Evolutionary conservation across 1,140 invertebrate genomes (phyloP), one percentile per base, ranked within the genome.

Genomic region (Anastatus disparis): DNA sequence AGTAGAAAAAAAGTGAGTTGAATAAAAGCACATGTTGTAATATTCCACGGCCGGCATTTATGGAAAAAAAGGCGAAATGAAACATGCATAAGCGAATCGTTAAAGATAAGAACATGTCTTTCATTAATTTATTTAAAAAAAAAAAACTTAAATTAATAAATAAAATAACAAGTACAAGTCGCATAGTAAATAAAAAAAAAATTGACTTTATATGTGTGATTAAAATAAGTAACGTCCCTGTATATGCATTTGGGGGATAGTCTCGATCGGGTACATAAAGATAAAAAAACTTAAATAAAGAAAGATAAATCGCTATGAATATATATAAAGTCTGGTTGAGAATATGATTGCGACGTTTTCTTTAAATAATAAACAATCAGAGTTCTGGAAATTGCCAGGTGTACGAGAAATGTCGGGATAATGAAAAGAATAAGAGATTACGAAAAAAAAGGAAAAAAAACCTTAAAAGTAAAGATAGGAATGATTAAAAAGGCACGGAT

Each of bases 61-160:
- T 70, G 63, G 55, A 76, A 72, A 61, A 22, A 42, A 24, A 27
- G 8, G 20, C 35, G 20, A 67, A 12, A 58, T 29, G 15, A 29
- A n/a, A n/a, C 15, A 73, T 69, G 74, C 61, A 73, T 58, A 76
- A 76, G 59, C 73, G 77, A 80, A 78, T 75, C 75, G 75, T 77
- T 77, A 70, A 79, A 74, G 73, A 75, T 67, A 76, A 81, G 62
- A 73, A 81, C 78, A 80, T 73, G 82, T 84, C 81, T 84, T 84
- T 84, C 82, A 84, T 81, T 82, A 83, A 69, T 82, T 80, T 81
- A 82, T 78, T 78, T 75, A 78, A 82, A 70, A 65, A 78, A 70
- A 59, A 35, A 56, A 56, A n/a, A n/a, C n/a, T n/a, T n/a, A n/a
- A n/a, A n/a, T n/a, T n/a, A n/a, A n/a, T n/a, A n/a, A n/a, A n/a